These are phyloP conservation scores for Aricia artaxerxes DNA, from an alignment of 2,888 invertebrate genomes.

Conservation along the genomic window DNA sequence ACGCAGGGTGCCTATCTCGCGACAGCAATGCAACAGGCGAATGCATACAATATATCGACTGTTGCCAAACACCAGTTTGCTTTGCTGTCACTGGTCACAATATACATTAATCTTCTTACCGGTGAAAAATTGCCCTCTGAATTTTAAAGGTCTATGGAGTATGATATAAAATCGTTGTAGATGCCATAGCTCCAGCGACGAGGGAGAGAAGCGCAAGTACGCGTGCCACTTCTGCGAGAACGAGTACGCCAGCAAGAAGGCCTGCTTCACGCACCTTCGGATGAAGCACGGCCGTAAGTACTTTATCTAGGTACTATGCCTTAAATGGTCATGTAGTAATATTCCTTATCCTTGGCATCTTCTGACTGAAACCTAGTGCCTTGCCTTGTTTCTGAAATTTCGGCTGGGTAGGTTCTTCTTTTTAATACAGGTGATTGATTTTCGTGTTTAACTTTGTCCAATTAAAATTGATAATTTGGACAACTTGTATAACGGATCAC, in stretches of 20 bases:
- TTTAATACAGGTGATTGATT: no score
- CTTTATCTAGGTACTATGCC: neutral
- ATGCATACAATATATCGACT: no score
- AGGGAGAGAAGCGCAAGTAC: conserved; percentile 59
- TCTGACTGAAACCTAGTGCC: neutral
- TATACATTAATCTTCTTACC: neutral
- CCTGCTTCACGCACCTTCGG: conserved; percentile 70
- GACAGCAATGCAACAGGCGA: no score
- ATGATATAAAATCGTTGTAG: conserved; percentile 44
- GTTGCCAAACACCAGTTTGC: no score
- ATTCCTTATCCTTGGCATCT: neutral
- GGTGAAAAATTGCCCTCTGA: no score
- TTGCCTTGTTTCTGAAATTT: neutral
- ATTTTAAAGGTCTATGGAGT: neutral
- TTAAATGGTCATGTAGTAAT: no score
- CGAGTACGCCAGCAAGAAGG: conserved; percentile 67
- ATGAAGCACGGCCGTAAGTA: conserved; percentile 68
- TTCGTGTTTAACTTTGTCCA: neutral
- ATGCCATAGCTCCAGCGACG: conserved; percentile 59
- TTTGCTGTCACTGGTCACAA: no score
- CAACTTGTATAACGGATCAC: no score
- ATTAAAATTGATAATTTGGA: neutral
- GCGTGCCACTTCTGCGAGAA: conserved; percentile 74
- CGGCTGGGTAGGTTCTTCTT: no score
- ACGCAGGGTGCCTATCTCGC: no score